phyloP scores from a whole-genome alignment of 2,888 invertebrate genomes.

The Epinotia ramella region DNA sequence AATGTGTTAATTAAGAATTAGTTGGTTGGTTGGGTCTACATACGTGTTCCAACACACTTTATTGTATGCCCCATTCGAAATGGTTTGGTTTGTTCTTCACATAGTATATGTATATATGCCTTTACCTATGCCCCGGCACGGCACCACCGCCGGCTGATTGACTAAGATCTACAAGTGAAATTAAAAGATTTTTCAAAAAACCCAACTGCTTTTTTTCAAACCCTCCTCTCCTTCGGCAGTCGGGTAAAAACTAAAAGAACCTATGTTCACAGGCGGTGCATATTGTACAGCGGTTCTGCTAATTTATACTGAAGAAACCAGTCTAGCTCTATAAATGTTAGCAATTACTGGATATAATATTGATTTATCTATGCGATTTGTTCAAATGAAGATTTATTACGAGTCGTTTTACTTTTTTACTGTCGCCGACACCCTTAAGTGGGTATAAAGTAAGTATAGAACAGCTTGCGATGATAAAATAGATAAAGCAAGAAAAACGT shows the following conservation, averaged over 20 bases:
- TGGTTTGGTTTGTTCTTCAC: conserved; percentile 28
- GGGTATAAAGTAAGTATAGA: conserved; percentile 7
- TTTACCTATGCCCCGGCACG: conserved; percentile 48
- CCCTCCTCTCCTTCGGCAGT: no score
- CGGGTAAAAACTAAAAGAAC: conserved; percentile 17
- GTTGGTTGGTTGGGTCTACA: no score
- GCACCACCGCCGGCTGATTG: conserved; percentile 56
- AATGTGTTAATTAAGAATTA: no score
- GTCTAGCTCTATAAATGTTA: conserved; percentile 13
- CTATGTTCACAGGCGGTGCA: not conserved
- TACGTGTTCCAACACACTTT: no score
- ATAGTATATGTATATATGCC: not conserved
- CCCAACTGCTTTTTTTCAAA: no score
- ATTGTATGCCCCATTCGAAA: not conserved
- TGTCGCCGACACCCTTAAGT: conserved; percentile 19
- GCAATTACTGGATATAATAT: conserved; percentile 43
- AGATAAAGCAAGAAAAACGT: not conserved
- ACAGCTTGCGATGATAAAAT: conserved; percentile 1
- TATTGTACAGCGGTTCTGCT: conserved; percentile 24
- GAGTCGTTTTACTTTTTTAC: not conserved
- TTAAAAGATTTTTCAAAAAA: no score
- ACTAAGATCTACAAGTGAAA: conserved; percentile 45
- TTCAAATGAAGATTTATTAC: conserved; percentile 30
- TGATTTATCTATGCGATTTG: conserved; percentile 30
- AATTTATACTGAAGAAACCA: conserved; percentile 12